phyloP scores from a whole-genome alignment of 1,140 invertebrate species.

The Chrysopa pallens region DNA sequence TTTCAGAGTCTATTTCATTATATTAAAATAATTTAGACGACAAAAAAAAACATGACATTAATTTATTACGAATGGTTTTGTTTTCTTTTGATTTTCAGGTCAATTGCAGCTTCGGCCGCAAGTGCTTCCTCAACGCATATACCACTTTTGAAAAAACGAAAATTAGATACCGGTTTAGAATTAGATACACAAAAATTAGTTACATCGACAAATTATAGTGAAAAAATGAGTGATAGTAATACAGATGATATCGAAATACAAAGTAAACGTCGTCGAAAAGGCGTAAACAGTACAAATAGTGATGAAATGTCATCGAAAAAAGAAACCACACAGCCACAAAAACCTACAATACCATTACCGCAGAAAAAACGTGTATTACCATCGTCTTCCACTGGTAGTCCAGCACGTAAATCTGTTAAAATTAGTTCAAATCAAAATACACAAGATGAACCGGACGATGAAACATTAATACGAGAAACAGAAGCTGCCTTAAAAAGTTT shows the following conservation, averaged over 20 bases:
- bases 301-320: constrained; percentile 15
- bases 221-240: constrained; percentile 10
- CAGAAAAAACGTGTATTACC: constrained; percentile 41
- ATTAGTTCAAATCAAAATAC: constrained; percentile 6
- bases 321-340: constrained; percentile 14
- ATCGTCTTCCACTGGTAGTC: constrained; percentile 24
- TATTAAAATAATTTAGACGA: too few relatives aligned
- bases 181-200: constrained; percentile 20
- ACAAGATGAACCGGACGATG: constrained; percentile 45
- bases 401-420: constrained; percentile 28
- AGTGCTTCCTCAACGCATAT: not conserved
- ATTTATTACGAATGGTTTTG: too few relatives aligned
- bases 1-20: too few relatives aligned
- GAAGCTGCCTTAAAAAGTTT: constrained; percentile 68
- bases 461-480: constrained; percentile 65
- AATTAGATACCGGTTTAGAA: constrained; percentile 27
- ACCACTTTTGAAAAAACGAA: constrained; percentile 35
- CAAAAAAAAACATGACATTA: too few relatives aligned
- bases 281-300: not conserved
- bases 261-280: constrained; percentile 29
- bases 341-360: constrained; percentile 28
- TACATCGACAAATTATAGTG: constrained; percentile 11
- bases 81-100: not conserved
- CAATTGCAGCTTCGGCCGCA: not conserved
- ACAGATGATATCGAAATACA: constrained; percentile 18